phyloP scores from a whole-genome alignment of 2,113 vertebrate species.

The Pheucticus melanocephalus region DNA sequence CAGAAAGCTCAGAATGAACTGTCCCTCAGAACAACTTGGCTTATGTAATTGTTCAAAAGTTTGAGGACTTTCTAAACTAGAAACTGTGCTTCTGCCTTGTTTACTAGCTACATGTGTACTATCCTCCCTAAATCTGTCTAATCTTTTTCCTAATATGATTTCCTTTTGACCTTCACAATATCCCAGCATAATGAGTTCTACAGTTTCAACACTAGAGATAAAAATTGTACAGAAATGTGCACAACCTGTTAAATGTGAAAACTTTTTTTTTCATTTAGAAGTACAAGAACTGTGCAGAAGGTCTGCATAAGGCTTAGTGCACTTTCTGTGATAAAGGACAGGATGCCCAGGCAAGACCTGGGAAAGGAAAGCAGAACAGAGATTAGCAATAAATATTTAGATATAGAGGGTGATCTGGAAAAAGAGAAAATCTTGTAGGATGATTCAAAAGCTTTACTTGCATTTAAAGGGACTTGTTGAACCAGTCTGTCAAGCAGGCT shows the following conservation, averaged over 20 bases:
- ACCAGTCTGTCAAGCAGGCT: constrained; percentile 14
- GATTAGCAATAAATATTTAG: neutral
- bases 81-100: neutral
- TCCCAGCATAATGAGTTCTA: neutral
- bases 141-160: neutral
- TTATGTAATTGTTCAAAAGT: neutral
- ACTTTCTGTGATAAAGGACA: neutral
- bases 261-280: neutral
- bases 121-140: neutral
- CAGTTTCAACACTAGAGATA: neutral
- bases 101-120: neutral
- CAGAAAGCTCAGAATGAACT: neutral
- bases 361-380: neutral
- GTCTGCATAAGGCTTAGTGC: neutral
- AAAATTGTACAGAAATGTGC: neutral
- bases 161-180: neutral
- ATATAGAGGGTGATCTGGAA: neutral
- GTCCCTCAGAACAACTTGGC: neutral
- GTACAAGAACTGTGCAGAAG: neutral
- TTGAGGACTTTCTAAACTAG: neutral
- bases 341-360: neutral
- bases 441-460: neutral
- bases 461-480: neutral
- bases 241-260: neutral
- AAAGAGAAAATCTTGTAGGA: neutral